A percentile compares a stretch with the other conserved stretches of the same genome.
These are phyloP conservation scores for cattle (Bos taurus) DNA, from an alignment of 2,113 vertebrate genomes.

Conservation along the genomic window ARS-UCD2.0 NC_037328.1:131109501-131110000, in stretches of 20 bases:
- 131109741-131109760: background rate
- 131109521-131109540: background rate
- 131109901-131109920: background rate
- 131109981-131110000: background rate
- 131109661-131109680: background rate
- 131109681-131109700: background rate
- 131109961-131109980: background rate
- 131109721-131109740: background rate
- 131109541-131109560: background rate
- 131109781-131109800: background rate
- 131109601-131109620: background rate
- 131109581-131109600: background rate
- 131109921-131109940: background rate
- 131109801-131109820: background rate
- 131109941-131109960: background rate
- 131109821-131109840: background rate
- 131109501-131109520: background rate
- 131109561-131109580: background rate
- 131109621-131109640: background rate
- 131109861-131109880: conserved; percentile 1
- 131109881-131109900: background rate
- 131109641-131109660: background rate
- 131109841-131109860: background rate
- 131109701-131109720: background rate
- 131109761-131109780: background rate